A percentile compares a stretch with the other conserved stretches of the same genome.
Conservation (phyloP, 2,797 vertebrate genomes). For the Luscinia megarhynchos region DNA sequence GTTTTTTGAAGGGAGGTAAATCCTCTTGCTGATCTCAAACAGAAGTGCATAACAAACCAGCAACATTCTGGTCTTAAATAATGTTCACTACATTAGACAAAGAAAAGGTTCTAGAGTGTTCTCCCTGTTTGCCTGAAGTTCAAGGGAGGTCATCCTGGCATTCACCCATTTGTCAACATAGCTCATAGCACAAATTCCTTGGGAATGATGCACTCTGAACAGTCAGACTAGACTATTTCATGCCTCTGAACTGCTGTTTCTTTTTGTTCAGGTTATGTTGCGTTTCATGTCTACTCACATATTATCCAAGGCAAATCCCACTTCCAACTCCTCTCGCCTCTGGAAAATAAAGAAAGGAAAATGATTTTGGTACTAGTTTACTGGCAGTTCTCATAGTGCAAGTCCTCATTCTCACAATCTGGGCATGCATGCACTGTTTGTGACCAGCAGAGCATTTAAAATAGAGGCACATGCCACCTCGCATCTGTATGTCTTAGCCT, state of each 20-base stretch:
- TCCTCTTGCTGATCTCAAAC: background rate
- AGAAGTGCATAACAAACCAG: background rate
- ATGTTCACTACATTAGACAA: background rate
- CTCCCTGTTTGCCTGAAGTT: background rate
- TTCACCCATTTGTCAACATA: background rate
- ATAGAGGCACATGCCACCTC: background rate
- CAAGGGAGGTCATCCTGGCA: background rate
- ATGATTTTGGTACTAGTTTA: background rate
- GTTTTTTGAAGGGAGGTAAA: background rate
- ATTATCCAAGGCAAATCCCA: constrained; percentile 82
- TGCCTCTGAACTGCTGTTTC: background rate
- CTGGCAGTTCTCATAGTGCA: background rate
- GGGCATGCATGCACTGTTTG: background rate
- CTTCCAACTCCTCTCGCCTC: constrained; percentile 76
- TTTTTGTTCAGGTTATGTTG: background rate
- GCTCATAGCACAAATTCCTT: background rate
- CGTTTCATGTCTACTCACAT: constrained; percentile 76
- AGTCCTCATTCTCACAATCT: background rate
- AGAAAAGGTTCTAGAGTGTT: background rate
- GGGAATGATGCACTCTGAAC: background rate
- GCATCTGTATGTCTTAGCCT: background rate
- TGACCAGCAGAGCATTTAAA: background rate
- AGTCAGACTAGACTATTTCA: background rate
- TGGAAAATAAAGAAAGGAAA: constrained; percentile 35
- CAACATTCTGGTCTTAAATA: background rate